Base-by-base conservation (phyloP, 2,113 vertebrate genomes). In the Struthidea cinerea region DNA sequence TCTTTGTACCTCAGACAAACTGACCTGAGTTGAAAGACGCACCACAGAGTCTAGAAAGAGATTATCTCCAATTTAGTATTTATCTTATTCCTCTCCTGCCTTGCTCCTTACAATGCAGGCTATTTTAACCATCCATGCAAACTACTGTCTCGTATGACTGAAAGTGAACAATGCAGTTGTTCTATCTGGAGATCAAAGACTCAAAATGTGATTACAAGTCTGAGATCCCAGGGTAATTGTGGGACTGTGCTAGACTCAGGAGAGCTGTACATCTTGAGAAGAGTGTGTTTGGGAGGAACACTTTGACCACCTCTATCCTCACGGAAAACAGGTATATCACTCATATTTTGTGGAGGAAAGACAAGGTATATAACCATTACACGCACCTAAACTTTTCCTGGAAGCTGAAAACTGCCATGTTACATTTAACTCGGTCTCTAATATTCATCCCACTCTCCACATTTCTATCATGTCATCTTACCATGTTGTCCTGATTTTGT, bases 221-320 rank as follows among this genome's bases (percentile, higher is more conserved):
- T 64, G 57, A 78, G 13, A 79, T 47, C 39, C 57, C 17, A n/a
- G 18, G 16, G 6, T 9, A 69, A n/a, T 5, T 76, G 22, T 37
- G n/a, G 13, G 20, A n/a, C 21, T 87, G 16, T 67, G 14, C 5
- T 49, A 23, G n/a, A 39, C 14, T 55, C 55, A 35, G 46, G 12
- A 61, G 26, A 33, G 5, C 14, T 64, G 28, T 52, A 23, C 4
- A 30, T 23, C 37, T 80, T 50, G 26, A 83, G 12, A 75, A 79
- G 19, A 60, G 3, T 5, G 17, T n/a, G 55, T 82, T 37, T 1
- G 1, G 17, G 24, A 71, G 20, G 11, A 83, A 32, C 0, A 3
- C 13, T 94, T 68, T 76, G 13, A 60, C 8, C 17, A 21, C 7
- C 5, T n/a, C 4, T 52, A 46, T 63, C 30, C 9, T 84, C 35